Conservation (phyloP, 2,888 invertebrate genomes). For the Thysanoteuthis rhombus region DNA sequence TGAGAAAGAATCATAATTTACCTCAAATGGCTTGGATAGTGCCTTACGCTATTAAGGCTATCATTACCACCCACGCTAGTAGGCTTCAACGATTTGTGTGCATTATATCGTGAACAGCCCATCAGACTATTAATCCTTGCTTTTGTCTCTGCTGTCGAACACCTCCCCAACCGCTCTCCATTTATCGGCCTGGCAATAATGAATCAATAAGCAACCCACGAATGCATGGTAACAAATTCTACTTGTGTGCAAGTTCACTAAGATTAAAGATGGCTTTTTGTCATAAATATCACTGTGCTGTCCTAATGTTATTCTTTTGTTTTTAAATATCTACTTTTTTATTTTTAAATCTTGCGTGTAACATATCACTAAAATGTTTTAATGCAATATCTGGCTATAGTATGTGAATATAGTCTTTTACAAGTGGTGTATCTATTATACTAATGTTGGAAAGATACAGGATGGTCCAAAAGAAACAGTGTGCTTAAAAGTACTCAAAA, state of each 20-base stretch:
- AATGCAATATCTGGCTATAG: too few relatives aligned
- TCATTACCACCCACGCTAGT: not conserved
- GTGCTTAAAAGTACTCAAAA: too few relatives aligned
- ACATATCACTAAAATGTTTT: too few relatives aligned
- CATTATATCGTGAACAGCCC: not conserved
- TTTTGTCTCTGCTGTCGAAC: not conserved
- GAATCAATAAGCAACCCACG: not conserved
- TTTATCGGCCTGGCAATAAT: not conserved
- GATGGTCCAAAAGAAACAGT: too few relatives aligned
- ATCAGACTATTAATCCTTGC: not conserved
- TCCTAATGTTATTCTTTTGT: not conserved
- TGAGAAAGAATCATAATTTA: not conserved
- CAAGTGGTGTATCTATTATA: too few relatives aligned
- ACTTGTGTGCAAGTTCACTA: not conserved
- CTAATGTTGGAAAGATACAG: too few relatives aligned
- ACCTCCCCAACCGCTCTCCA: not conserved
- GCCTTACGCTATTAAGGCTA: not conserved
- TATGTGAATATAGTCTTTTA: too few relatives aligned
- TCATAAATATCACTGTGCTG: not conserved
- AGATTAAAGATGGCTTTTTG: not conserved
- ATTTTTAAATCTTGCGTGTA: too few relatives aligned
- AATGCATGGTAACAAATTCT: not conserved
- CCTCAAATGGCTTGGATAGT: not conserved
- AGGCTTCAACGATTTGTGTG: not conserved
- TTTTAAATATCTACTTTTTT: too few relatives aligned